Percentiles rank a stretch among this genome's conserved stretches.
Conservation (phyloP, 2,888 invertebrate species). For the Polyommatus icarus region DNA sequence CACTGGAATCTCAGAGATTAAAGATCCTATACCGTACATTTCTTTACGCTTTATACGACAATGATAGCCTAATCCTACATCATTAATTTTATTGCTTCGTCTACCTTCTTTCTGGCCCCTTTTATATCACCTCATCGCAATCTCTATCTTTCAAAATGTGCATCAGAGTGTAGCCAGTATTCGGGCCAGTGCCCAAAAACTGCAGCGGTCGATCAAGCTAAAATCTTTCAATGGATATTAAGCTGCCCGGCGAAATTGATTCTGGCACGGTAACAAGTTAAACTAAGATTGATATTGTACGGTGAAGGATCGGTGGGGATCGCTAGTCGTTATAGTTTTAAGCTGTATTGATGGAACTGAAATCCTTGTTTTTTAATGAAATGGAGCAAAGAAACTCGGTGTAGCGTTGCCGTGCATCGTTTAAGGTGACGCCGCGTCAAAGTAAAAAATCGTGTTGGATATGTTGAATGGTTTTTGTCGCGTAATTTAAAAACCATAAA, state of each 20-base stretch:
- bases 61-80: too few species aligned
- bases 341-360: neutral
- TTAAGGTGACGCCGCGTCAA: too few species aligned
- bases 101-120: too few species aligned
- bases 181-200: neutral
- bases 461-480: too few species aligned
- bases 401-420: too few species aligned
- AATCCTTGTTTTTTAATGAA: neutral
- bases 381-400: neutral
- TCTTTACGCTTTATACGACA: too few species aligned
- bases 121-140: neutral
- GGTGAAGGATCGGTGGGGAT: neutral
- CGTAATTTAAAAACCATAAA: too few species aligned
- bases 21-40: too few species aligned
- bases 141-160: constrained; percentile 16
- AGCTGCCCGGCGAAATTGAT: constrained; percentile 10
- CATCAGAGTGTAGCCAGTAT: neutral
- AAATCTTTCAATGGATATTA: constrained; percentile 15
- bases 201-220: neutral
- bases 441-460: too few species aligned
- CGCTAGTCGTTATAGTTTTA: neutral
- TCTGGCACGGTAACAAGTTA: neutral
- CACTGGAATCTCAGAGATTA: too few species aligned
- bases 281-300: constrained; percentile 18
- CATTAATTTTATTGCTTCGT: too few species aligned